Evolutionary conservation across 2,888 invertebrate genomes (phyloP), one percentile per base, ranked within the genome.

Genomic region (Mimachlamys varia): DNA sequence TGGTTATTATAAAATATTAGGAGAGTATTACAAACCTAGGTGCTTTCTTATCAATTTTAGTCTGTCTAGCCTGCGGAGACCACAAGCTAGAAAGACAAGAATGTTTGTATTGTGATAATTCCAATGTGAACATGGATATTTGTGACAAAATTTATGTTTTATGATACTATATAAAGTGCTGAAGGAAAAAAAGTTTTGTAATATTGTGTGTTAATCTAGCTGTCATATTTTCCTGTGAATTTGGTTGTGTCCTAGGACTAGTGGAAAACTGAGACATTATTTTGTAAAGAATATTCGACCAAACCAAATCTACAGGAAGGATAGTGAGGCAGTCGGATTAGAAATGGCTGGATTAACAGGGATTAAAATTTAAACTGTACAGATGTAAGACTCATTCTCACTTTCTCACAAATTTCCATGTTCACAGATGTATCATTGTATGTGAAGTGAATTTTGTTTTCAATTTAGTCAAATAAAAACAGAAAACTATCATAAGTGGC

Each of bases 21-120:
- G 58, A 76, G 27, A 76, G 76, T 76, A 76, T 76, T 76, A 76
- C 15, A 76, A 76, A 76, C 76, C 76, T 76, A 76, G 76, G 76
- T 76, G 76, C 76, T 76, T 76, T 76, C 76, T 76, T 7, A 33
- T 17, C 27, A 76, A 19, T 10, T 27, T 76, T 76, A 33, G 76
- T 33, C 76, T 76, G n/a, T n/a, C n/a, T 22, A 33, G 27, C 13
- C 27, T 19, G 12, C 76, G 27, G 76, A 76, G 17, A 53, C n/a
- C n/a, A n/a, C 19, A 53, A 53, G 76, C 33, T 33, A 76, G 58
- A 76, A 76, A 22, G 33, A 33, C 33, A 12, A 76, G 27, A 12
- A 15, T 76, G 76, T 76, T 76, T 76, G 76, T 76, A 76, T 76
- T 76, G 76, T 76, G 58, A 58, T 58, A 17, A 58, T n/a, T n/a